Evolutionary conservation across 2,797 vertebrate genomes (phyloP), one percentile per base, ranked within the genome.

Genomic region (Sebastes diaconus): DNA sequence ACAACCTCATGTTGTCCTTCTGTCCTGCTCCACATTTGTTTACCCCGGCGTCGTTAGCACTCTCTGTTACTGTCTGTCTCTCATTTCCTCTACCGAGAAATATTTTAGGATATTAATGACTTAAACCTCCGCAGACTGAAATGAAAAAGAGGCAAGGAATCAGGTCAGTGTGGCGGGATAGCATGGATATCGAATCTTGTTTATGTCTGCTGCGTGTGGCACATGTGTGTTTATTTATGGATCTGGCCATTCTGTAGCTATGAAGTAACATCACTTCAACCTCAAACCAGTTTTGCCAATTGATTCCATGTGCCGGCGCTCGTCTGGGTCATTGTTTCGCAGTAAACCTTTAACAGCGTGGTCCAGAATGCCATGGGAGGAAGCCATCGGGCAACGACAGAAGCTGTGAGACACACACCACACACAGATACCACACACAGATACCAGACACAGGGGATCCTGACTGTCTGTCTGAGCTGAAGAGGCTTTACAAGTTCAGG

Each of bases 1-100:
- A 81, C 90, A 94, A 93, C 78, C 55, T 18, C 24, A 8, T 86
- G 82, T 84, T 90, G 77, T 87, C 79, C 73, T 70, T 36, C 83
- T 69, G 73, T 78, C 70, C 81, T 18, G 67, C 77, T 70, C 60
- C 60, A 61, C 70, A 57, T 88, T 72, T 90, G 84, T 90, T 90
- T 90, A 58, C 25, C 14, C 63, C 13, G 2, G 34, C 29, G 2
- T 54, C 32, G 1, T 54, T 6, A 32, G 64, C 29, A 8, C 50
- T 42, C 36, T 71, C 58, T 70, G 69, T 72, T 71, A 54, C 27
- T 63, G 9, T 74, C 65, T 66, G 46, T 77, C 73, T 73, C 64
- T 81, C 42, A 16, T 78, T 77, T 29, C 34, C 39, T 34, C 61
- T 39, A 42, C 18, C 18, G 12, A 79, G 61, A 57, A 79, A 78